Evolutionary conservation across 2,888 invertebrate species (phyloP).

Genomic region (Cryptocephalus moraei): DNA sequence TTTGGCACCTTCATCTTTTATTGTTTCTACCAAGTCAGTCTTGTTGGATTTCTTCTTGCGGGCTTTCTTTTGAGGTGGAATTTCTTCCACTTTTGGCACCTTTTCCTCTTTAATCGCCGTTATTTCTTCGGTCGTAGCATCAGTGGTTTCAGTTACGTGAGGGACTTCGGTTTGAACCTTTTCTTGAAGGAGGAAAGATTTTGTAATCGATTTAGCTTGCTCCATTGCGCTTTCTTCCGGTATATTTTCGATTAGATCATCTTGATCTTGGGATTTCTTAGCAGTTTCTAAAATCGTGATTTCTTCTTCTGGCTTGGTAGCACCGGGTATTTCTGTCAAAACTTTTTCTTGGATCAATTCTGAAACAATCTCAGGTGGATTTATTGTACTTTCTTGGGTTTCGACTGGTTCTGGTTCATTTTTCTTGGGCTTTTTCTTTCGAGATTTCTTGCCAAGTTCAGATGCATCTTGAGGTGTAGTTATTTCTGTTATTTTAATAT

Average conservation of each 20-base stretch:
- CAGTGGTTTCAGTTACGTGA: background rate
- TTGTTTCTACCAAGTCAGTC: background rate
- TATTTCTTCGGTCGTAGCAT: background rate
- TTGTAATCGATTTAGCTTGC: no score
- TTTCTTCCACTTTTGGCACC: background rate
- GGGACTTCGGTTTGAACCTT: no score
- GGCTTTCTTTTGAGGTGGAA: background rate
- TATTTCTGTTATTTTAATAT: no score
- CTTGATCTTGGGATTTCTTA: no score
- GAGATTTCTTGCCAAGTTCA: background rate
- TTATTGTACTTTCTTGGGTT: background rate
- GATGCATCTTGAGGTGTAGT: no score
- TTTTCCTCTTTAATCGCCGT: no score
- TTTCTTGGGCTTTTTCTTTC: conserved; percentile 7
- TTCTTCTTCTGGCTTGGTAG: background rate
- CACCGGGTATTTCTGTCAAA: background rate
- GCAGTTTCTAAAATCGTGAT: background rate
- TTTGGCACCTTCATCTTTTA: no score
- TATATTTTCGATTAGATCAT: background rate
- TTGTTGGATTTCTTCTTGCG: background rate
- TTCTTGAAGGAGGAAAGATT: background rate
- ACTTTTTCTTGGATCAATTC: background rate
- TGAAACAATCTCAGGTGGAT: background rate
- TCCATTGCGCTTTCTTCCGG: no score
- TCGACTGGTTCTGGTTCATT: conserved; percentile 3